phyloP scores from a whole-genome alignment of 2,797 vertebrate species.

The Parauchenoglanis ngamensis region DNA sequence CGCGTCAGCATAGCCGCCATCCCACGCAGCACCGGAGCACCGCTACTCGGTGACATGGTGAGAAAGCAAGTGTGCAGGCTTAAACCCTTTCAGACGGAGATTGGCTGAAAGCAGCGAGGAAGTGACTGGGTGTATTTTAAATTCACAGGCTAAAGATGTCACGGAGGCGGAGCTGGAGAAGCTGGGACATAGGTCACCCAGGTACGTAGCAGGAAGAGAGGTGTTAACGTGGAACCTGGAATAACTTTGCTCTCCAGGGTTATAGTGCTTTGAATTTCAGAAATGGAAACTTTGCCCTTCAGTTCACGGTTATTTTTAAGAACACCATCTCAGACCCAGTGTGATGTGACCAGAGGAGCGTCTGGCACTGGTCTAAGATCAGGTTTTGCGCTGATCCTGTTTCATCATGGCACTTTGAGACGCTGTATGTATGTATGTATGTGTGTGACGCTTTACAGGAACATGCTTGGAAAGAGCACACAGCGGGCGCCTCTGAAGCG shows the following conservation, averaged over 20 bases:
- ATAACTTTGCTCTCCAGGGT: neutral
- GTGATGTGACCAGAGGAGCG: neutral
- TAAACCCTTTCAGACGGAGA: neutral
- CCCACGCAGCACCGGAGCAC: conserved; percentile 77
- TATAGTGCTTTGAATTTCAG: neutral
- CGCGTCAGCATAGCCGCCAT: conserved; percentile 87
- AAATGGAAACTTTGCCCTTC: neutral
- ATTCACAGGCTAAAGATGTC: conserved; percentile 71
- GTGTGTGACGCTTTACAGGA: conserved; percentile 73
- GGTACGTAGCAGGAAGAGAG: conserved; percentile 71
- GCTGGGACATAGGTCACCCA: conserved; percentile 81
- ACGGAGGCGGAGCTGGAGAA: conserved; percentile 77
- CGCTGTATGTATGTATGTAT: conserved; percentile 42
- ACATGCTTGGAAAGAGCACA: conserved; percentile 78
- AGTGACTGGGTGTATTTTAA: conserved; percentile 25
- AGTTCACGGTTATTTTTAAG: neutral
- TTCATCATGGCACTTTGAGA: conserved; percentile 52
- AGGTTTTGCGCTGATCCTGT: neutral
- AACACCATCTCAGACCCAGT: neutral
- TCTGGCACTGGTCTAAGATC: neutral
- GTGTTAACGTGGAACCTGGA: neutral
- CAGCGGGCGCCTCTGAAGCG: conserved; percentile 85
- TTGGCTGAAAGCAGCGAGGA: neutral
- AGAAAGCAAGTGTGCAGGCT: conserved; percentile 52
- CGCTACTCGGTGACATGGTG: conserved; percentile 77